These are phyloP conservation scores for Parapsyche elsis DNA, from an alignment of 1,140 invertebrate species.

Conservation along the genomic window DNA sequence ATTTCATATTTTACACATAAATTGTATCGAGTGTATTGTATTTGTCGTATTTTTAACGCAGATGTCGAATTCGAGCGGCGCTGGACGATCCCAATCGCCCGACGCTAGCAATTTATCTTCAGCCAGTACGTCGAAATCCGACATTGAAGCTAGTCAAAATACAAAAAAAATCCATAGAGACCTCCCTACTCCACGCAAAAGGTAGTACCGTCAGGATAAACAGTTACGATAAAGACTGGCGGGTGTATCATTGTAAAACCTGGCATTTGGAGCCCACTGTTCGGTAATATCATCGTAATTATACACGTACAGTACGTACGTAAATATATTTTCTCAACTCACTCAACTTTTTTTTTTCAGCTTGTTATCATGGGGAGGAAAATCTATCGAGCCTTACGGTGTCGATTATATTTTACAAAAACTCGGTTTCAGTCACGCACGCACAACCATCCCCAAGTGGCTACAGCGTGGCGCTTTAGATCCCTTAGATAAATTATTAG, in stretches of 20 bases:
- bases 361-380: conserved; percentile 93
- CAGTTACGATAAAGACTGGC: conserved; percentile 76
- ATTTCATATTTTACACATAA: neutral
- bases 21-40: neutral
- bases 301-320: neutral
- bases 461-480: conserved; percentile 98
- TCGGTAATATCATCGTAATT: conserved; percentile 69
- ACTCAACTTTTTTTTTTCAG: conserved; percentile 63
- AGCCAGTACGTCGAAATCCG: conserved; percentile 57
- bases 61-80: conserved; percentile 41
- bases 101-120: conserved; percentile 55
- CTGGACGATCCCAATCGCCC: conserved; percentile 52
- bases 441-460: conserved; percentile 99
- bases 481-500: conserved; percentile 88
- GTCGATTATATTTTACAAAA: conserved; percentile 98
- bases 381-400: conserved; percentile 96
- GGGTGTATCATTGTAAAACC: conserved; percentile 93
- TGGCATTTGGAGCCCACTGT: conserved; percentile 99
- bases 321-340: neutral
- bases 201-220: conserved; percentile 45
- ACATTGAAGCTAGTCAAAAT: conserved; percentile 51
- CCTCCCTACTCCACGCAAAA: conserved; percentile 38
- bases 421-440: conserved; percentile 94
- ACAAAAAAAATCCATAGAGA: conserved; percentile 38
- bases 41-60: conserved; percentile 20